Conservation (phyloP, 1,140 invertebrate species). For the Eupeodes corollae region DNA sequence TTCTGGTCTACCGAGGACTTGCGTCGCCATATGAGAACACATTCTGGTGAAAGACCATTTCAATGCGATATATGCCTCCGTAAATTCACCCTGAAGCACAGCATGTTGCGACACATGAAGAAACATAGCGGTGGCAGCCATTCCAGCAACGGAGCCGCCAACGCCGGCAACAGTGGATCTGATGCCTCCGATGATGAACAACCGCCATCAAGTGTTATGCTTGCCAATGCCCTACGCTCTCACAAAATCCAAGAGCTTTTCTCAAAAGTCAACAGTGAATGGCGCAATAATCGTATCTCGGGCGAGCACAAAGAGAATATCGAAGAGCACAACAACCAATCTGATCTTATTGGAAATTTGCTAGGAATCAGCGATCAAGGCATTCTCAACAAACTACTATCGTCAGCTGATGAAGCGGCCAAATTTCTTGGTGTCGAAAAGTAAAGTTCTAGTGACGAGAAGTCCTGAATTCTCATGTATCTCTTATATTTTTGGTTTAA, state of each 20-base stretch:
- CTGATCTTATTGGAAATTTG: conserved; percentile 76
- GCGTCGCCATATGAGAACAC: conserved; percentile 80
- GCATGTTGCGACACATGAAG: conserved; percentile 82
- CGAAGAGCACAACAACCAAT: conserved; percentile 7
- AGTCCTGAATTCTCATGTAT: no score
- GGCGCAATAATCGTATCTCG: conserved; percentile 23
- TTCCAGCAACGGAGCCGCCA: conserved; percentile 24
- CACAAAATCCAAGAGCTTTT: conserved; percentile 27
- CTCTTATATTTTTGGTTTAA: no score
- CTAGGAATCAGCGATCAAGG: conserved; percentile 75
- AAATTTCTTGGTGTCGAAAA: conserved; percentile 73
- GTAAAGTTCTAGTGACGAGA: conserved; percentile 24
- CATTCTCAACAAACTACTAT: conserved; percentile 77
- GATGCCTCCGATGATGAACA: conserved; percentile 40
- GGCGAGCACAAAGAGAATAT: conserved; percentile 44
- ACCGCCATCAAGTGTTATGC: conserved; percentile 17
- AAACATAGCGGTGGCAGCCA: conserved; percentile 51
- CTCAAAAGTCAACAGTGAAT: conserved; percentile 24
- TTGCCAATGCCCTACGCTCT: conserved; percentile 9
- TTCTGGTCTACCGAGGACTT: conserved; percentile 92
- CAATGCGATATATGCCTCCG: conserved; percentile 68
- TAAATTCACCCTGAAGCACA: conserved; percentile 84
- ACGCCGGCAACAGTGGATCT: conserved; percentile 36
- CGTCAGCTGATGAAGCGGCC: conserved; percentile 75
- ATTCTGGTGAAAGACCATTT: conserved; percentile 63